Conservation (phyloP, 1,140 invertebrate species). For the Musca domestica region DNA sequence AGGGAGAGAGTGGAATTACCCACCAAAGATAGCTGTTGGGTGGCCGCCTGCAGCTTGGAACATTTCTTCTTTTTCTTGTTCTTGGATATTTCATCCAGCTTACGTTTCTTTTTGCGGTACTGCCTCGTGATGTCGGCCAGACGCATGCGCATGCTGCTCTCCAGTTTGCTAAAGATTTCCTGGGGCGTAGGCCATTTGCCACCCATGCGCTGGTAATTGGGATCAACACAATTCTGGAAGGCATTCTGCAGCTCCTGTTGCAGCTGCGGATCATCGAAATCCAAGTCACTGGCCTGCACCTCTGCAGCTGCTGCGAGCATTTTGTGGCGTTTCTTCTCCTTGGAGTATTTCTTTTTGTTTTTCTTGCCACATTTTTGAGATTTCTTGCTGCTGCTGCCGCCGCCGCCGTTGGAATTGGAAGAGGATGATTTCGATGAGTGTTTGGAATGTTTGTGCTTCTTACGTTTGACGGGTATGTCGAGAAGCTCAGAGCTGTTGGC, state of each 20-base stretch:
- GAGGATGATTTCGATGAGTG: constrained; percentile 33
- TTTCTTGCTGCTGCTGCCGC: constrained; percentile 36
- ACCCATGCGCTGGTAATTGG: constrained; percentile 35
- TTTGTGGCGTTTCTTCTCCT: constrained; percentile 27
- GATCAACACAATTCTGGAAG: constrained; percentile 43
- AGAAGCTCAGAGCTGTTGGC: neutral
- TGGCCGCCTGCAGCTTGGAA: constrained; percentile 34
- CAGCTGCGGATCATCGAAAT: constrained; percentile 52
- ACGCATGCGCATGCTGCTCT: constrained; percentile 74
- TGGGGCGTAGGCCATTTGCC: constrained; percentile 58
- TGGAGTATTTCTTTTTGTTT: constrained; percentile 47
- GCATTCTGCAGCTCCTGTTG: constrained; percentile 47
- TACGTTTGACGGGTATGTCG: constrained; percentile 38
- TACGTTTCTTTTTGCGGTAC: constrained; percentile 79
- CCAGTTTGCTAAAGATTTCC: constrained; percentile 69
- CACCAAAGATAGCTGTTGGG: constrained; percentile 27
- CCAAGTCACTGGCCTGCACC: constrained; percentile 27
- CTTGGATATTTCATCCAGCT: constrained; percentile 68
- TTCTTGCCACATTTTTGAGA: constrained; percentile 45
- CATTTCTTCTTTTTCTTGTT: constrained; percentile 47
- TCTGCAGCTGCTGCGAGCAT: constrained; percentile 12
- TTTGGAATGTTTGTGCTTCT: constrained; percentile 54
- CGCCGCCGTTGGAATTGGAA: neutral
- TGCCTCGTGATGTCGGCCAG: constrained; percentile 77
- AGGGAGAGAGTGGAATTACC: constrained; percentile 36